phyloP scores from a whole-genome alignment of 1,140 invertebrate genomes.

The Rhopalosiphum maidis region DNA sequence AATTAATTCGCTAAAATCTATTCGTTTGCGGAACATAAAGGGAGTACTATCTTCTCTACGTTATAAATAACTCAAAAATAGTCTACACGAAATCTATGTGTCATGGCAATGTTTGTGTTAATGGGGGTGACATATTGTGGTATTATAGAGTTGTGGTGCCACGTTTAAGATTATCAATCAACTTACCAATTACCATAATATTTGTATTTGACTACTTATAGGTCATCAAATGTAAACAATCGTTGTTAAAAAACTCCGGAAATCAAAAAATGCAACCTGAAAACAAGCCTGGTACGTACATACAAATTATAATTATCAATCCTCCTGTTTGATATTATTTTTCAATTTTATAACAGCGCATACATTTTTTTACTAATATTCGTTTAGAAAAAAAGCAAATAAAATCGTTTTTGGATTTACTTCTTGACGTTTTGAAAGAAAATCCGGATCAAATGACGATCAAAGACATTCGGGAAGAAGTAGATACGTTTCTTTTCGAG shows the following conservation, averaged over 20 bases:
- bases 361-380: neutral
- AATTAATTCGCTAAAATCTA: too few species aligned
- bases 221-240: constrained; percentile 19
- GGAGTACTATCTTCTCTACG: too few species aligned
- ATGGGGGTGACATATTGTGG: neutral
- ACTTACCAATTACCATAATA: neutral
- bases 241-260: neutral
- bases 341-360: neutral
- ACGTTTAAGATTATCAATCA: neutral
- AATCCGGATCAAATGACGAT: constrained; percentile 60
- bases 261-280: neutral
- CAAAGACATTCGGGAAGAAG: constrained; percentile 60
- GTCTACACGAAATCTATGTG: too few species aligned
- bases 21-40: too few species aligned
- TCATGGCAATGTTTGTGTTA: neutral
- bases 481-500: constrained; percentile 60
- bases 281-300: neutral
- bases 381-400: neutral
- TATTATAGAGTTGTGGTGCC: neutral
- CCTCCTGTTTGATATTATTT: neutral
- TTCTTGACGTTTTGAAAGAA: constrained; percentile 65
- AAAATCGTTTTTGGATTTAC: constrained; percentile 65
- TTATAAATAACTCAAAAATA: too few species aligned
- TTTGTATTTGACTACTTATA: neutral
- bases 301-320: neutral